Base-by-base conservation (phyloP, 2,113 vertebrate species). In the Casuarius casuarius region DNA sequence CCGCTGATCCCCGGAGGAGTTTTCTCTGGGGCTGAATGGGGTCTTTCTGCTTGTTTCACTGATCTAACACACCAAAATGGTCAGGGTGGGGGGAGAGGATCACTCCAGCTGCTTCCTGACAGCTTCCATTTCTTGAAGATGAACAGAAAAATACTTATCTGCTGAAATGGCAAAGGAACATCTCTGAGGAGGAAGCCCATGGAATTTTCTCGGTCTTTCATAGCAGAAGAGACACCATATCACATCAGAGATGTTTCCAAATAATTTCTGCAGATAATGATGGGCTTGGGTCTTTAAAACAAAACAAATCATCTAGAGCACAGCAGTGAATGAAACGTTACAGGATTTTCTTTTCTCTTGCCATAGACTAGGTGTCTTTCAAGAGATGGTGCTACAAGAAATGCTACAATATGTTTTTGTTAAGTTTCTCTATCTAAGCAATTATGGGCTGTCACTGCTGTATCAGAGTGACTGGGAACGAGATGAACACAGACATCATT, bases 51-150 rank as follows among this genome's bases (percentile, higher is more conserved):
- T 76, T 44, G 22, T 26, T 17, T 66, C n/a, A 13, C 9, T 33
- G 13, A 19, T 72, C 0, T 0, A 38, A 20, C 2, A 23, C 17
- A 5, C 14, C 1, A 2, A 59, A 90, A 14, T 20, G 28, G 12
- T 21, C 0, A 0, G 1, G 44, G 7, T 0, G 0, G 21, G 7
- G 20, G 12, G 78, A 92, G 12, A 25, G 4, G 4, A 8, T 52
- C 35, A 28, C 5, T 84, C 6, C 6, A 1, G 2, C 38, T 78
- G 3, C 29, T 79, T 26, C 14, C 56, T 65, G 28, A 8, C 38
- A 58, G 19, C 18, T 13, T 78, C 11, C 3, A 0, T 40, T 29
- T 73, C 75, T 73, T 65, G 6, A 52, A 33, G 48, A 19, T 52
- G 28, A 68, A 59, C 26, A 2, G 2, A 65, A 72, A 22, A 16